Evolutionary conservation across 2,888 invertebrate genomes (phyloP).

Genomic region (Apamea sordens): DNA sequence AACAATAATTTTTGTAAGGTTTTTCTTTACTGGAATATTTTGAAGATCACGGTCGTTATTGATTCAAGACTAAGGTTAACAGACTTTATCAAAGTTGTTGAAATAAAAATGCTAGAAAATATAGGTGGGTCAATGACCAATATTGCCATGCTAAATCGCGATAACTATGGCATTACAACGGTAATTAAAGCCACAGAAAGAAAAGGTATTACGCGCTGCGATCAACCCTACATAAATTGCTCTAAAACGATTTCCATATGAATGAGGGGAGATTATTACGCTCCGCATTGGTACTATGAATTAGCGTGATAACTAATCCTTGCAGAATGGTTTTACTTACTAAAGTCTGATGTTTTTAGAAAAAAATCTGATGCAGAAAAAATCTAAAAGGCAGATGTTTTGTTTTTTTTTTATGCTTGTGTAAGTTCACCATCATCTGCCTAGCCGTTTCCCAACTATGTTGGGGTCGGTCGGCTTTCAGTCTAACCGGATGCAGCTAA

Average conservation of each 20-base stretch:
- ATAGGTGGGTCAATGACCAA: background rate
- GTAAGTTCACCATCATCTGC: too few relatives aligned
- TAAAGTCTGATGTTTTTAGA: background rate
- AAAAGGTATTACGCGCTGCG: conserved; percentile 1
- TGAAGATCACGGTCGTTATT: background rate
- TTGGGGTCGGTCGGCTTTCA: too few relatives aligned
- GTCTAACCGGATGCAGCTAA: too few relatives aligned
- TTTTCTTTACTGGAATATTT: background rate
- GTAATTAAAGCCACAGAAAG: background rate
- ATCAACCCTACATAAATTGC: conserved; percentile 34
- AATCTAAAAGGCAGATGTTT: too few relatives aligned
- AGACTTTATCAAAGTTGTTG: background rate
- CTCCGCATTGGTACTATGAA: background rate
- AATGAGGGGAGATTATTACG: conserved; percentile 27
- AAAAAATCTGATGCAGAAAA: too few relatives aligned
- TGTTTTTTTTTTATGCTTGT: too few relatives aligned
- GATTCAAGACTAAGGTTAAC: too few relatives aligned
- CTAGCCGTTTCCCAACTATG: too few relatives aligned
- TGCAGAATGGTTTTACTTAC: background rate
- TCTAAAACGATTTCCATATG: conserved; percentile 47
- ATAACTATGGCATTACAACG: background rate
- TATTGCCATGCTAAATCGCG: background rate
- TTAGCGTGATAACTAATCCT: conserved; percentile 3
- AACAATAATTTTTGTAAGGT: background rate
- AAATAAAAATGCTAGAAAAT: background rate